Evolutionary conservation across 2,888 invertebrate genomes (phyloP), one percentile per base, ranked within the genome.

Genomic region (Bombyx huttoni): DNA sequence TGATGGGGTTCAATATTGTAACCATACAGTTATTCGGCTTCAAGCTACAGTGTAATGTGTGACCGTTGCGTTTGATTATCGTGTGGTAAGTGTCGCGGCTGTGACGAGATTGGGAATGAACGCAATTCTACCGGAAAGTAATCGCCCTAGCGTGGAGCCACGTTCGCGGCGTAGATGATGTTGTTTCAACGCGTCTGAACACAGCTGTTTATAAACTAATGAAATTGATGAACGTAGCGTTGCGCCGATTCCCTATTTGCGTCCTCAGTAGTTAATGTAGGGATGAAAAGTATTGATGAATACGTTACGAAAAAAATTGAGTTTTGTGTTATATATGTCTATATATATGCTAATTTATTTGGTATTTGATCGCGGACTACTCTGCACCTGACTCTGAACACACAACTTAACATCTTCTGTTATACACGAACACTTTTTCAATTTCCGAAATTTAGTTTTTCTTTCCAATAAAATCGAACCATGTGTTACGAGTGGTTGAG

Each of bases 401-500:
- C 40, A 40, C 40, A 40, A 40, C 3, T 1, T 12, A 12, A 40
- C 40, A 40, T 7, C 24, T 24, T 24, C 5, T 24, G 24, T 24
- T 3, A 24, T 7, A 40, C 40, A 40, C 40, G 8, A 40, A 40
- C 40, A 40, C 40, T 40, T 40, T 12, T 8, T 3, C 24, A 5
- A 3, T 24, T 24, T 24, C 24, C 24, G 5, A 24, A 24, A 24
- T 24, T 1, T 24, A 24, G 24, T 24, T 12, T 40, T 40, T 40
- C 40, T 40, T 40, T 40, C 12, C 8, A 10, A 10, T 3, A 1
- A 40, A 40, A 40, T 10, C 9, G 8, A 12, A 40, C 40, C 8
- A 6, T 40, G 40, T 40, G 40, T 40, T 12, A 12, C 12, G 40
- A 57, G 65, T 59, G 49, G 63, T 68, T 73, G 64, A 78, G 70